A percentile compares a stretch with the other conserved stretches of the same genome.
Conservation (phyloP, 2,888 invertebrate genomes). For the Athalia circularis region DNA sequence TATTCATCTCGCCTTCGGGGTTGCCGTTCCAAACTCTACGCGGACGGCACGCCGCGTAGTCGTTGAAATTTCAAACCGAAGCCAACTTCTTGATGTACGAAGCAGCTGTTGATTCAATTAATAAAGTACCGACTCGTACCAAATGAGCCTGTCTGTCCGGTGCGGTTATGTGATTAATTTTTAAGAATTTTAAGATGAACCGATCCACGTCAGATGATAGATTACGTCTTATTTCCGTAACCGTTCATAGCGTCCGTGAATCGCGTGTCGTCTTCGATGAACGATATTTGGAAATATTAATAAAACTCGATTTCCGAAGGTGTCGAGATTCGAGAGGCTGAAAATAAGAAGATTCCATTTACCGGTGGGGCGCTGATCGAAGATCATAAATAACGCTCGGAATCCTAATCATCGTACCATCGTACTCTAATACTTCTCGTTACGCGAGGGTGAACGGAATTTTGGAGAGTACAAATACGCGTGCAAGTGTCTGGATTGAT, state of each 20-base stretch:
- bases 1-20: neutral
- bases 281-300: too few relatives aligned
- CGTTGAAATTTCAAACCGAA: constrained; percentile 11
- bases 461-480: neutral
- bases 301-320: too few relatives aligned
- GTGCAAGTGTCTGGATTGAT: neutral
- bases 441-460: neutral
- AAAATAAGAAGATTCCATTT: too few relatives aligned
- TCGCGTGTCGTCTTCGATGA: neutral
- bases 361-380: too few relatives aligned
- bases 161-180: constrained; percentile 14
- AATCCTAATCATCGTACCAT: neutral
- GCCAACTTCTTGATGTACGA: constrained; percentile 4
- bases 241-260: neutral
- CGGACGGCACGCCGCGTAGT: constrained; percentile 7
- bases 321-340: too few relatives aligned
- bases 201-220: constrained; percentile 10
- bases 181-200: constrained; percentile 2
- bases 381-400: too few relatives aligned
- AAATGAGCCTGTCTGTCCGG: constrained; percentile 4
- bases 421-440: neutral
- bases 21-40: neutral
- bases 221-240: neutral
- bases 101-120: constrained; percentile 21
- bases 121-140: constrained; percentile 8